Percentiles rank a stretch among this genome's conserved stretches.
Evolutionary conservation across 2,797 vertebrate species (phyloP).

Genomic region (Cirrhinus mrigala): DNA sequence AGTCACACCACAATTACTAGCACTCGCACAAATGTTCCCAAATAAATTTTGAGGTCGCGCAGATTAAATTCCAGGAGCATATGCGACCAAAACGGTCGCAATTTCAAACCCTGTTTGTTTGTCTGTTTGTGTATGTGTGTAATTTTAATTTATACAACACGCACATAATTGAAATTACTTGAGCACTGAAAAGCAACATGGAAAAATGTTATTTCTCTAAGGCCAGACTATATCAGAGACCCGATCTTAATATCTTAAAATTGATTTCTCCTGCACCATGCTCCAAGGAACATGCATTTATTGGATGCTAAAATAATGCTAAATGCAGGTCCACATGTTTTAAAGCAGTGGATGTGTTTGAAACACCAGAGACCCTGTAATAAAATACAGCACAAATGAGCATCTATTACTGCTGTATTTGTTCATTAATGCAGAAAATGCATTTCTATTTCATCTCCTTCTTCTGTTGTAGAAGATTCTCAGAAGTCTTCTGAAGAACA

Average conservation of each 20-base stretch:
- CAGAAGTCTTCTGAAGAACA: neutral
- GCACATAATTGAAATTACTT: slow-evolving; percentile 17
- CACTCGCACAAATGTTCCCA: no score
- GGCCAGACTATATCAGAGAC: slow-evolving; percentile 17
- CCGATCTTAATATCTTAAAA: slow-evolving; percentile 23
- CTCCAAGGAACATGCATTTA: slow-evolving; percentile 23
- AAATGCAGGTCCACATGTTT: neutral
- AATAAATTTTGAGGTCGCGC: no score
- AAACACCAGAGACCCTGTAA: slow-evolving; percentile 4
- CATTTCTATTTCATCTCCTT: neutral
- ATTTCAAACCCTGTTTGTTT: no score
- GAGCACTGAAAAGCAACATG: slow-evolving; percentile 1
- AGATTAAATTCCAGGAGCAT: no score
- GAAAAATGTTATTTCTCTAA: slow-evolving; percentile 8
- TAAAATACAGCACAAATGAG: slow-evolving; percentile 16
- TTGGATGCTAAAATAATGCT: slow-evolving; percentile 24
- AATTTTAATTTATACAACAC: slow-evolving; percentile 3
- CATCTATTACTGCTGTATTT: neutral
- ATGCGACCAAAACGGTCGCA: no score
- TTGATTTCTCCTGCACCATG: slow-evolving; percentile 26
- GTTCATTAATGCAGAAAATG: slow-evolving; percentile 8
- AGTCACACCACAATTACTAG: no score
- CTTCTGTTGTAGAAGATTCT: neutral
- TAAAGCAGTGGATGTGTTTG: neutral
- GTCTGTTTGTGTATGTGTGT: slow-evolving; percentile 24